phyloP scores from a whole-genome alignment of 2,888 invertebrate genomes.

The Parnassius smintheus region DNA sequence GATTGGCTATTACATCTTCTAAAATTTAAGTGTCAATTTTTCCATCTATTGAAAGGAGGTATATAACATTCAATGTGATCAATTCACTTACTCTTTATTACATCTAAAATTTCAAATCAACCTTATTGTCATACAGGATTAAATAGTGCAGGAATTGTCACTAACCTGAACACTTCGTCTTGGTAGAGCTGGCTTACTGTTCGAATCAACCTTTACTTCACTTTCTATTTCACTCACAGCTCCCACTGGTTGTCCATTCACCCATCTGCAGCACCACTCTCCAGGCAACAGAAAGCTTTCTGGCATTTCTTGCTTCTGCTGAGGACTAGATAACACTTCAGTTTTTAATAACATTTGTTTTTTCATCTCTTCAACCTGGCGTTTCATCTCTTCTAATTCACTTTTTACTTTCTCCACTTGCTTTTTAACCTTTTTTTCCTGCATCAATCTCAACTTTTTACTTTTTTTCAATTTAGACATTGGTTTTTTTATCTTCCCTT shows the following conservation, averaged over 20 bases:
- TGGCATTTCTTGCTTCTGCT: constrained; percentile 43
- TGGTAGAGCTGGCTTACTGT: constrained; percentile 64
- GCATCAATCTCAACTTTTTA: constrained; percentile 52
- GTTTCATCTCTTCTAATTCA: constrained; percentile 64
- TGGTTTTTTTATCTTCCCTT: constrained; percentile 40
- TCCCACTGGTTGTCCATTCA: constrained; percentile 86
- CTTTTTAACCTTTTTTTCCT: constrained; percentile 59
- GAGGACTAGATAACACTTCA: constrained; percentile 38
- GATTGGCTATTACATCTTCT: too few species aligned
- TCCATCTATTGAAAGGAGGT: too few species aligned
- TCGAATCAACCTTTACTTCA: constrained; percentile 56
- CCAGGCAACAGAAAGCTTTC: constrained; percentile 65
- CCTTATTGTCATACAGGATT: too few species aligned
- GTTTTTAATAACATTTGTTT: constrained; percentile 56
- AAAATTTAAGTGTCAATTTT: too few species aligned
- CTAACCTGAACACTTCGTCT: constrained; percentile 65
- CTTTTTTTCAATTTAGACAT: constrained; percentile 55
- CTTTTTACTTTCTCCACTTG: constrained; percentile 62
- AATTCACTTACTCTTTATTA: too few species aligned
- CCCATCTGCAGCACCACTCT: constrained; percentile 85
- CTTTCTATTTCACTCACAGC: constrained; percentile 66
- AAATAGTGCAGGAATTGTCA: too few species aligned
- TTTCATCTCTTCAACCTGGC: constrained; percentile 65
- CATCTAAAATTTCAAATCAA: too few species aligned
- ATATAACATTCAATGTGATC: too few species aligned